Conservation (phyloP, 1,140 invertebrate genomes). For the Oncopeltus fasciatus region DNA sequence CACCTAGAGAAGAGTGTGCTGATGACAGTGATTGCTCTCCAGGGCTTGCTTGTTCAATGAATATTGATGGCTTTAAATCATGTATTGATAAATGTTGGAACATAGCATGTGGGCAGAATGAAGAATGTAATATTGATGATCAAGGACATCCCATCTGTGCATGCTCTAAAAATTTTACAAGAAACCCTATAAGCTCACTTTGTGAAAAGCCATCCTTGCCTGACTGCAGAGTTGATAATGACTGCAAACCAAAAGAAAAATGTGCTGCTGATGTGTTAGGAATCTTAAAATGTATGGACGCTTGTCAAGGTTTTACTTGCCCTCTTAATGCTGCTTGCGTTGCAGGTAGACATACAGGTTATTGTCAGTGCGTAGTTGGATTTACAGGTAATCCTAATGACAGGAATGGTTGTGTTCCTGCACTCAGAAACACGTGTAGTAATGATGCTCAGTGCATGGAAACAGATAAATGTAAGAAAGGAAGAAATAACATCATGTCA, state of each 20-base stretch:
- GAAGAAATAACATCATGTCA: conserved; percentile 29
- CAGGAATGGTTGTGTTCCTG: conserved; percentile 60
- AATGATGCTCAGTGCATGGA: conserved; percentile 67
- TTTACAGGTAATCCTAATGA: conserved; percentile 78
- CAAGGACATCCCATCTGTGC: conserved; percentile 53
- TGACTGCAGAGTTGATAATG: conserved; percentile 53
- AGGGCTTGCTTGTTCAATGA: conserved; percentile 39
- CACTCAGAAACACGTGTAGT: conserved; percentile 55
- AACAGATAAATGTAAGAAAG: conserved; percentile 49
- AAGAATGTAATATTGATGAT: conserved; percentile 53
- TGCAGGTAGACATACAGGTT: conserved; percentile 52
- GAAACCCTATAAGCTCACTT: conserved; percentile 61
- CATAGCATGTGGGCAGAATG: conserved; percentile 64
- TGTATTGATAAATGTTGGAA: conserved; percentile 65
- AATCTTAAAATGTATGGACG: conserved; percentile 62
- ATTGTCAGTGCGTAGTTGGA: conserved; percentile 64
- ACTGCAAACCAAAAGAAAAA: conserved; percentile 50
- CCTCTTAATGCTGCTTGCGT: conserved; percentile 67
- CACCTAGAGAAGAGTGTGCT: conserved; percentile 42
- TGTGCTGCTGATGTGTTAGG: conserved; percentile 71
- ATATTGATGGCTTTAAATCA: conserved; percentile 38
- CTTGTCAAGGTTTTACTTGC: conserved; percentile 66
- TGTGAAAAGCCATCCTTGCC: conserved; percentile 76
- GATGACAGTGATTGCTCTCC: conserved; percentile 52
- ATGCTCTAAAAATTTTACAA: conserved; percentile 58